Conservation (phyloP, 2,113 vertebrate species). For the Daphoenositta chrysoptera region DNA sequence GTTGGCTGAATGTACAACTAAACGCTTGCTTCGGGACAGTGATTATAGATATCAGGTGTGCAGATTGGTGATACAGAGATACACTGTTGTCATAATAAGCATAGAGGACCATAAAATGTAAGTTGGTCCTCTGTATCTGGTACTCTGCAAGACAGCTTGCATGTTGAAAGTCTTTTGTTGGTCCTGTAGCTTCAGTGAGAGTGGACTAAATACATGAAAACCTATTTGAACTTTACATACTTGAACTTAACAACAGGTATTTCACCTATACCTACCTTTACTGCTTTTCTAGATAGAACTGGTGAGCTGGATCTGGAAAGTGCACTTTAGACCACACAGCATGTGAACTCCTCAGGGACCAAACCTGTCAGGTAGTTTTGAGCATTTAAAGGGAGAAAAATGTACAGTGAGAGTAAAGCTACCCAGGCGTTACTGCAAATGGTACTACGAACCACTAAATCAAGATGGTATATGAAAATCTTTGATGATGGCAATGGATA, state of each 20-base stretch:
- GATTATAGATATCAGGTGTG: neutral
- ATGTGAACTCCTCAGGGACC: neutral
- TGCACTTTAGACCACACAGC: neutral
- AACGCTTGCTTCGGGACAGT: neutral
- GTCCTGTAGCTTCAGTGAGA: neutral
- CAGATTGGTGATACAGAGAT: neutral
- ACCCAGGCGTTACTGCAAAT: neutral
- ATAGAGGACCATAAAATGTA: neutral
- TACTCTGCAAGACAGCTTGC: neutral
- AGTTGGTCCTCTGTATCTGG: neutral
- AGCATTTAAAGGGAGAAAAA: neutral
- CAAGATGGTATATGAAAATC: neutral
- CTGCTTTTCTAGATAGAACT: neutral
- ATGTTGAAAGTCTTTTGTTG: neutral
- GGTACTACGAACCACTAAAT: neutral
- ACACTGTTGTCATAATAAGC: neutral
- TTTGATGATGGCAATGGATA: neutral
- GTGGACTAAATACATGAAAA: neutral
- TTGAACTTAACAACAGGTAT: neutral
- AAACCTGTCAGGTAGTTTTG: neutral
- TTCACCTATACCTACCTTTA: neutral
- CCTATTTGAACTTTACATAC: rapidly evolving
- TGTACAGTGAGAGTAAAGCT: neutral
- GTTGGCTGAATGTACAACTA: neutral
- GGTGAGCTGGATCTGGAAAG: neutral